Conservation (phyloP, 2,113 vertebrate species). For the Mixornis gularis region DNA sequence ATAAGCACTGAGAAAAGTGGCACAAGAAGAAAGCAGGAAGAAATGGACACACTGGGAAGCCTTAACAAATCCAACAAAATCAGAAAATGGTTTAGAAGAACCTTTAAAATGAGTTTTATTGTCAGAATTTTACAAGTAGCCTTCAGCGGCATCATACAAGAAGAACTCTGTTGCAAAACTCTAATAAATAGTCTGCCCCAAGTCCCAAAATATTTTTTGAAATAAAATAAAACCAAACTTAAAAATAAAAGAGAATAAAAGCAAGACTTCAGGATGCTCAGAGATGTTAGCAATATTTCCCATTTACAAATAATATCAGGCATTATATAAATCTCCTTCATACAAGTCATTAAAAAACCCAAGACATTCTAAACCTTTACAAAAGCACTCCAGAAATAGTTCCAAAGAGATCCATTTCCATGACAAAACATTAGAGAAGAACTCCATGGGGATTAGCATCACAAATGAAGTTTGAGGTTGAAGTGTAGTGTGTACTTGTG, state of each 20-base stretch:
- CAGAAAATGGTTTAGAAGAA: slow-evolving; percentile 73
- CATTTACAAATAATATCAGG: slow-evolving; percentile 79
- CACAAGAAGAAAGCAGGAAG: neutral
- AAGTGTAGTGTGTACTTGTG: slow-evolving; percentile 42
- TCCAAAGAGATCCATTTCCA: slow-evolving; percentile 67
- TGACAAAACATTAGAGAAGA: slow-evolving; percentile 60
- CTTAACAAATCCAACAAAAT: slow-evolving; percentile 48
- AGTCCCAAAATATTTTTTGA: slow-evolving; percentile 74
- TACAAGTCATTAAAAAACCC: slow-evolving; percentile 71
- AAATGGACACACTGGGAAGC: neutral
- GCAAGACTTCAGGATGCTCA: slow-evolving; percentile 74
- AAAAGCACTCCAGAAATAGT: slow-evolving; percentile 70
- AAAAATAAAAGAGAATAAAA: slow-evolving; percentile 66
- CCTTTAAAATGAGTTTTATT: slow-evolving; percentile 85
- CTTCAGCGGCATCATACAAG: slow-evolving; percentile 81
- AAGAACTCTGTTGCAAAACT: slow-evolving; percentile 86
- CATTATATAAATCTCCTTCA: slow-evolving; percentile 80
- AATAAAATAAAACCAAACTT: slow-evolving; percentile 70
- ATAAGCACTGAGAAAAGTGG: neutral
- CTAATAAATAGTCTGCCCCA: slow-evolving; percentile 85
- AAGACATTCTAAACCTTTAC: slow-evolving; percentile 70
- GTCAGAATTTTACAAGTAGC: slow-evolving; percentile 82
- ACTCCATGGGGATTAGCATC: slow-evolving; percentile 64
- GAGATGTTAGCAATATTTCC: slow-evolving; percentile 72
- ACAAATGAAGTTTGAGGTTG: slow-evolving; percentile 63